Evolutionary conservation across 1,140 invertebrate genomes (phyloP).

Genomic region (Polypedilum pembai): DNA sequence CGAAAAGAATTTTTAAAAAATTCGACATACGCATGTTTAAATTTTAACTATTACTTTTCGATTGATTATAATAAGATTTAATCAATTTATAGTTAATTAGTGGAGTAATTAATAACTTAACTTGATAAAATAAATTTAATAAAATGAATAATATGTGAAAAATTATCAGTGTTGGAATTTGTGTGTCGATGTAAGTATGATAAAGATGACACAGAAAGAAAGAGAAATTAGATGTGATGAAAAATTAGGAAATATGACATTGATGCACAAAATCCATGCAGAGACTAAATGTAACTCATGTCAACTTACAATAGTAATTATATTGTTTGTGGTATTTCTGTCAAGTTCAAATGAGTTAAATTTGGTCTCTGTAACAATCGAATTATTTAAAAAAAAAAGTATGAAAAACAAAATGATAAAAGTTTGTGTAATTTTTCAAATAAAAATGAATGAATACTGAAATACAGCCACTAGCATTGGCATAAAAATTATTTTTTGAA

Average conservation of each 20-base stretch:
- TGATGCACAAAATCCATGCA: not conserved
- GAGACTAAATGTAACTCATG: no score
- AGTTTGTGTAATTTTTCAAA: no score
- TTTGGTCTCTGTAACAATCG: not conserved
- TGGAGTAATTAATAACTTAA: slow-evolving; percentile 1
- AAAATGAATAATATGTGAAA: not conserved
- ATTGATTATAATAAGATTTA: not conserved
- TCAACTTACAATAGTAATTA: not conserved
- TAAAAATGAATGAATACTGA: no score
- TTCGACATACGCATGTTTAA: not conserved
- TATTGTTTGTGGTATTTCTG: not conserved
- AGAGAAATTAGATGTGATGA: not conserved
- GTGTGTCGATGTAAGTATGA: not conserved
- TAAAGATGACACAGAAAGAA: not conserved
- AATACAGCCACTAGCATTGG: no score
- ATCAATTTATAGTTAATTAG: slow-evolving; percentile 14
- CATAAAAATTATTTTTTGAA: no score
- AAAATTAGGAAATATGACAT: slow-evolving; percentile 5
- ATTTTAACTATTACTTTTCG: not conserved
- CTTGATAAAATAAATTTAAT: not conserved
- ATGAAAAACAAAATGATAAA: no score
- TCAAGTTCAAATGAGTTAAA: not conserved
- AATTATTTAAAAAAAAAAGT: no score
- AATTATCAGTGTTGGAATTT: not conserved
- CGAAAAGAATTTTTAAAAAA: not conserved